Conservation (phyloP, 2,113 vertebrate species). For the Ellobius talpinus region DNA sequence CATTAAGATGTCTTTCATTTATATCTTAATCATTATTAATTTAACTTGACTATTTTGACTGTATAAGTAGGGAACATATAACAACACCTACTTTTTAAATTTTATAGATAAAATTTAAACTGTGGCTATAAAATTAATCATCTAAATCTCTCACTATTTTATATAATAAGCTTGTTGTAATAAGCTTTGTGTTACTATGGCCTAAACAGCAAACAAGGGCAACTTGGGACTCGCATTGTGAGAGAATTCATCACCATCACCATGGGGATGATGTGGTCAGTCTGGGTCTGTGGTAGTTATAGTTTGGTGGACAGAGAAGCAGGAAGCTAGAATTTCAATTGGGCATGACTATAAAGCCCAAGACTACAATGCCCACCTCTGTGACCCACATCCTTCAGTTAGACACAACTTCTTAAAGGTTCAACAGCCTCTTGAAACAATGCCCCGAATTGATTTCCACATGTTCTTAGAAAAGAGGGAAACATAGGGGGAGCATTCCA, state of each 20-base stretch:
- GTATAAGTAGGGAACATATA: neutral
- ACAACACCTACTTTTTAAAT: neutral
- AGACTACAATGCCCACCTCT: too few species aligned
- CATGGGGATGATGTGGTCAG: too few species aligned
- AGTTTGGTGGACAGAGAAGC: neutral
- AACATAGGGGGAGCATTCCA: accelerated
- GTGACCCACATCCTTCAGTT: neutral
- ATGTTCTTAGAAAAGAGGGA: too few species aligned
- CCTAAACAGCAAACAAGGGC: neutral
- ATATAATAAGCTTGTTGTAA: neutral
- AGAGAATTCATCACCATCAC: neutral
- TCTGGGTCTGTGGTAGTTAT: neutral
- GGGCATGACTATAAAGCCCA: neutral
- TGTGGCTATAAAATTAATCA: neutral
- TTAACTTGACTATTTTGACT: neutral
- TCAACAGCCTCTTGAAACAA: neutral
- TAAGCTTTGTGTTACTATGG: neutral
- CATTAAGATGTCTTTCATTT: neutral
- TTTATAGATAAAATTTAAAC: neutral
- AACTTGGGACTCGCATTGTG: too few species aligned
- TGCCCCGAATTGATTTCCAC: neutral
- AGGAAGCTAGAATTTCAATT: neutral
- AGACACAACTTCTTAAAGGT: neutral
- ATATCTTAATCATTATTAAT: constrained; percentile 2
- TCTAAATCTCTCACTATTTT: neutral